Evolutionary conservation across 2,888 invertebrate species (phyloP).

Genomic region (Craniophora ligustri): DNA sequence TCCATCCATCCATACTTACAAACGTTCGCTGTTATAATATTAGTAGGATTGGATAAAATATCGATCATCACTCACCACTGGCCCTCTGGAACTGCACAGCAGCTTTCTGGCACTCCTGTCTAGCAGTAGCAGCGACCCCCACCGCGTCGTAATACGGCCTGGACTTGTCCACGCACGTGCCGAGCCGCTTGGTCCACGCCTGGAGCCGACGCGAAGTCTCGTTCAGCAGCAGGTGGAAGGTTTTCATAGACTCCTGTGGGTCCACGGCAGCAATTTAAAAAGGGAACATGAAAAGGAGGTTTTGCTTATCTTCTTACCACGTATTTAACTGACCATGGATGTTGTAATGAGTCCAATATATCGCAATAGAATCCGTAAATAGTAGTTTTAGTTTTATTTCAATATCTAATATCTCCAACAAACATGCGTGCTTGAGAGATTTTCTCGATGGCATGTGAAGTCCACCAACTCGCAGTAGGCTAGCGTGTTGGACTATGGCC

Average conservation of each 20-base stretch:
- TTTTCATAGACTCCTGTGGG: conserved; percentile 95
- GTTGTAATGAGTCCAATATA: too few relatives aligned
- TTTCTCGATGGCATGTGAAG: too few relatives aligned
- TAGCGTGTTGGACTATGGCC: too few relatives aligned
- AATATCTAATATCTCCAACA: too few relatives aligned
- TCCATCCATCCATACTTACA: too few relatives aligned
- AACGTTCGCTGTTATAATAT: background rate
- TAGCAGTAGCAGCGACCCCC: conserved; percentile 92
- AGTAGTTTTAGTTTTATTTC: too few relatives aligned
- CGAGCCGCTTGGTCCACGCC: conserved; percentile 93
- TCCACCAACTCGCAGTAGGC: too few relatives aligned
- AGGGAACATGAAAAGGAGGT: background rate
- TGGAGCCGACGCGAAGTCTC: conserved; percentile 95
- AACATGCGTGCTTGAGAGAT: too few relatives aligned
- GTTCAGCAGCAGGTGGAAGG: conserved; percentile 95
- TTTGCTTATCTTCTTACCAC: too few relatives aligned
- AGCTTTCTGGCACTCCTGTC: conserved; percentile 95
- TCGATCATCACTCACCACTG: conserved; percentile 89
- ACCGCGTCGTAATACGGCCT: conserved; percentile 96
- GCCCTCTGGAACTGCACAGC: conserved; percentile 97
- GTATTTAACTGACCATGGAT: too few relatives aligned
- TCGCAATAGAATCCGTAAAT: too few relatives aligned
- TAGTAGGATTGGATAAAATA: background rate
- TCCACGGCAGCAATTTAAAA: background rate
- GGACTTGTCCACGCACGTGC: conserved; percentile 95